phyloP scores from a whole-genome alignment of 2,113 vertebrate species.

The Bettongia penicillata region DNA sequence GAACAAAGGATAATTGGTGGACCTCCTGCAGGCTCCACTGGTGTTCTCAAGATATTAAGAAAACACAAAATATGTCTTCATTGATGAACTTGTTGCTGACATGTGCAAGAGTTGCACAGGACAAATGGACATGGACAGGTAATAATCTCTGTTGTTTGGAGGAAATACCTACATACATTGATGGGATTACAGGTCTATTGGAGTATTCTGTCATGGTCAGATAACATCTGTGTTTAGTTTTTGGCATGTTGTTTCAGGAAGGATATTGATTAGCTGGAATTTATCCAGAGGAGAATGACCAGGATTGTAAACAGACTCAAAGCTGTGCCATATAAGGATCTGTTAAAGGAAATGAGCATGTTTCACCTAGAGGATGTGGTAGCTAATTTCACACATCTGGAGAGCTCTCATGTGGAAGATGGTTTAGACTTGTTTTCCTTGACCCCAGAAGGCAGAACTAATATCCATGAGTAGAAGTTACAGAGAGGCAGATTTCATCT shows the following conservation, averaged over 20 bases:
- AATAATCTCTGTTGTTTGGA: neutral
- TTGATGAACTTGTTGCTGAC: neutral
- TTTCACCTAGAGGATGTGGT: neutral
- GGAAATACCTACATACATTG: neutral
- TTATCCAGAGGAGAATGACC: neutral
- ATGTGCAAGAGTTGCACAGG: neutral
- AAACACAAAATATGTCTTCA: neutral
- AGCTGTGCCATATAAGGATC: neutral
- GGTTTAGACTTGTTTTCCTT: neutral
- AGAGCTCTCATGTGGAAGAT: neutral
- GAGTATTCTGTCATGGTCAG: neutral
- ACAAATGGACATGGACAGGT: neutral
- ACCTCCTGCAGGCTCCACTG: neutral
- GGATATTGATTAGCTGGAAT: neutral
- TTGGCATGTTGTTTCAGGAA: neutral
- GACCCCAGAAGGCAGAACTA: neutral
- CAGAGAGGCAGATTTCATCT: neutral
- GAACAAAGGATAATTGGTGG: neutral
- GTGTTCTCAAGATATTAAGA: neutral
- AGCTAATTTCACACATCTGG: neutral
- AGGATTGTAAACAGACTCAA: neutral
- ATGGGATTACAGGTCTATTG: neutral
- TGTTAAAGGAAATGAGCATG: neutral
- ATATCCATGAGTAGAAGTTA: neutral
- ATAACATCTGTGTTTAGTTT: neutral